These are phyloP conservation scores for Sebastes minor DNA, from an alignment of 2,797 vertebrate species.

Conservation along the genomic window DNA sequence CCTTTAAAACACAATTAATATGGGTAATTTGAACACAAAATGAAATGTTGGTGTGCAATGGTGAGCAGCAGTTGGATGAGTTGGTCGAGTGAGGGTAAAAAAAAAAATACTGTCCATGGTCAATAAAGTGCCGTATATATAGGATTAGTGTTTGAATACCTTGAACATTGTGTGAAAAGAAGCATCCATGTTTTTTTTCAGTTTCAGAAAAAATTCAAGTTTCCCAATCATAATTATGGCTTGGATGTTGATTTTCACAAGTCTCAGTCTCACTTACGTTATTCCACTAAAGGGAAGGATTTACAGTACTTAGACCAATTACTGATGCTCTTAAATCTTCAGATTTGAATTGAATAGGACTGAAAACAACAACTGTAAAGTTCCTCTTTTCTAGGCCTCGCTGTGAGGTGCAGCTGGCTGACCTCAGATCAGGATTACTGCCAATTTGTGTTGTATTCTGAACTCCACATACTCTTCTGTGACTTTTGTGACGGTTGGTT, in stretches of 20 bases:
- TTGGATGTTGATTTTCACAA: not conserved
- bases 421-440: constrained; percentile 7
- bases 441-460: constrained; percentile 35
- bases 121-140: not conserved
- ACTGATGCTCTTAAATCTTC: not conserved
- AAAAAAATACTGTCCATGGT: not conserved
- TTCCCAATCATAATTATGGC: too few relatives aligned
- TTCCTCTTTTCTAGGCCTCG: not conserved
- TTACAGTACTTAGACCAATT: not conserved
- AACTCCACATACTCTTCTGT: not conserved
- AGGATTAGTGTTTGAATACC: not conserved
- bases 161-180: not conserved
- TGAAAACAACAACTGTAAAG: not conserved
- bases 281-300: not conserved
- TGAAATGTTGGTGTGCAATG: not conserved
- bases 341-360: not conserved
- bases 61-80: not conserved
- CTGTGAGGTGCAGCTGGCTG: constrained; percentile 8
- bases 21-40: not conserved
- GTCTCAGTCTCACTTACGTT: not conserved
- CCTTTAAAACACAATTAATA: too few relatives aligned
- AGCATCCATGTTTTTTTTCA: not conserved
- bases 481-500: constrained; percentile 5
- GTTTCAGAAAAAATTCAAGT: not conserved
- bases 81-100: not conserved